phyloP scores from a whole-genome alignment of 2,113 vertebrate genomes.

The Hipposideros armiger region DNA sequence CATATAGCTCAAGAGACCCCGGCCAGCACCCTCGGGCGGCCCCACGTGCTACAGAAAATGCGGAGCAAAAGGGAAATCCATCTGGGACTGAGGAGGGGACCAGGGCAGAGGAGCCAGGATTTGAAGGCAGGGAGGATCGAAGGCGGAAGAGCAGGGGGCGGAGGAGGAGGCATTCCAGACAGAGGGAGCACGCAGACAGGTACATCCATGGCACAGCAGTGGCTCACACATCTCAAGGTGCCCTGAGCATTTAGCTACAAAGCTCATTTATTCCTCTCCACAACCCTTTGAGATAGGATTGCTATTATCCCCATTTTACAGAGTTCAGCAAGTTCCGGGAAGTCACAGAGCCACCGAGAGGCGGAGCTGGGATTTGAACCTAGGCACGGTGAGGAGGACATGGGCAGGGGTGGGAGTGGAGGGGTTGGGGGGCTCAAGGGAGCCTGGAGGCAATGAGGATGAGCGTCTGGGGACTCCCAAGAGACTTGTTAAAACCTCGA shows the following conservation, averaged over 20 bases:
- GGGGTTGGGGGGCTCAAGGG: background rate
- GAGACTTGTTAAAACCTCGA: slow-evolving; percentile 38
- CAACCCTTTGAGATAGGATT: background rate
- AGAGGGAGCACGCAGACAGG: background rate
- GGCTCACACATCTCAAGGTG: rapidly evolving
- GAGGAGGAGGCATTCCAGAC: background rate
- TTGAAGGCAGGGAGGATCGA: background rate
- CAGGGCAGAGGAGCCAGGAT: background rate
- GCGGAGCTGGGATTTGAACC: background rate
- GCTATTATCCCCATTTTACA: background rate
- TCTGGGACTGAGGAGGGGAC: background rate
- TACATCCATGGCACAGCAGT: rapidly evolving
- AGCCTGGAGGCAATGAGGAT: background rate
- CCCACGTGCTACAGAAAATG: background rate
- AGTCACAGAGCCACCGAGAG: background rate
- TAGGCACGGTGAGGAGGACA: background rate
- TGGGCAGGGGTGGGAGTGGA: too few species aligned
- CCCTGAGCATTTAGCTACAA: background rate
- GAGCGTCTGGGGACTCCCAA: background rate
- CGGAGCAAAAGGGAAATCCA: background rate
- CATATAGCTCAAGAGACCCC: too few species aligned
- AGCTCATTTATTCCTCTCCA: background rate
- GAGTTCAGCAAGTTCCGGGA: background rate
- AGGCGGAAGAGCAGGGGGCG: background rate
- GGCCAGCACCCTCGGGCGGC: too few species aligned